Evolutionary conservation across 2,888 invertebrate species (phyloP).

Genomic region (Sinotaia quadrata): DNA sequence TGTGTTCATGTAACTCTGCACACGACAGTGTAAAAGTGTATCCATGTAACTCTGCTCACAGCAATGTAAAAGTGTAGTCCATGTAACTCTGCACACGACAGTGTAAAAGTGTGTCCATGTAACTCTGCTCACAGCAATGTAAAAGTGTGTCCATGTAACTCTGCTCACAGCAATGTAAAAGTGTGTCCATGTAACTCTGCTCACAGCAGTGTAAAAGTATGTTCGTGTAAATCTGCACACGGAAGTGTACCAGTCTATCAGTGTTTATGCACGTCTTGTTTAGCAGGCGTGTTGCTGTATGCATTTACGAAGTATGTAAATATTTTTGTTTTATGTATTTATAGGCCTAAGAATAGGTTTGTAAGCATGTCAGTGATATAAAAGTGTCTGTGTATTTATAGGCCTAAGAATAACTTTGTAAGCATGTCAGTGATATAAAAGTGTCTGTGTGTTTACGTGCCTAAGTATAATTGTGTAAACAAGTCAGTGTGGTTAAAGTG

Average conservation of each 20-base stretch:
- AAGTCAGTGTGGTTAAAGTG: too few relatives aligned
- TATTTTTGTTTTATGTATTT: too few relatives aligned
- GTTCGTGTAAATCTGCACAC: not conserved
- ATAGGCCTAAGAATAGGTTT: too few relatives aligned
- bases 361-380: too few relatives aligned
- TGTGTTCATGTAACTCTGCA: constrained; percentile 4
- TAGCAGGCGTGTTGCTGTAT: not conserved
- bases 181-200: not conserved
- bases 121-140: not conserved
- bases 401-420: too few relatives aligned
- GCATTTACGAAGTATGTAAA: too few relatives aligned
- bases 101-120: not conserved
- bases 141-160: not conserved
- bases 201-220: not conserved
- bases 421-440: too few relatives aligned
- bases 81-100: not conserved
- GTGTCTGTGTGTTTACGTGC: too few relatives aligned
- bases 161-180: not conserved
- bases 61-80: too few relatives aligned
- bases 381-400: too few relatives aligned
- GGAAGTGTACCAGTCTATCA: not conserved
- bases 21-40: not conserved
- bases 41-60: not conserved
- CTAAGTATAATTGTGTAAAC: too few relatives aligned
- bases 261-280: not conserved